These are phyloP conservation scores for Chunga burmeisteri DNA, from an alignment of 2,113 vertebrate genomes.

Conservation along the genomic window DNA sequence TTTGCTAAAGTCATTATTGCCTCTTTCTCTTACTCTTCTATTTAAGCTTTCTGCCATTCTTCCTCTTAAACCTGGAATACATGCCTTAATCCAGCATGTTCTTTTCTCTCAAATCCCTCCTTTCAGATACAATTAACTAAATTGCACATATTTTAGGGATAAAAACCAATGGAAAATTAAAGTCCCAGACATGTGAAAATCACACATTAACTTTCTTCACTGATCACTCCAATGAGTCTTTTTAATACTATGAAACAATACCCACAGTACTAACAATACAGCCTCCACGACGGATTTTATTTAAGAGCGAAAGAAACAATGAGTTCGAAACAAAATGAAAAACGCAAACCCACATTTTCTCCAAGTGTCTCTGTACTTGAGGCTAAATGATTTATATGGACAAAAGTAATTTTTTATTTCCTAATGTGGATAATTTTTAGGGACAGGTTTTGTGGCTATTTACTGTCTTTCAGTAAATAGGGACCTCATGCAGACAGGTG, in stretches of 20 bases:
- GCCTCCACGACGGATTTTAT: fast-evolving
- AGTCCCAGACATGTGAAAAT: not conserved
- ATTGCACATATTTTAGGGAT: not conserved
- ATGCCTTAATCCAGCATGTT: not conserved
- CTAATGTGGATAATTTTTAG: not conserved
- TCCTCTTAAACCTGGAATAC: not conserved
- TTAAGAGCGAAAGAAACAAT: not conserved
- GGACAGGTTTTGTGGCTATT: not conserved
- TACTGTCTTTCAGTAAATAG: not conserved
- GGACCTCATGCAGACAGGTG: not conserved
- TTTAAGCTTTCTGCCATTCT: conserved; percentile 26
- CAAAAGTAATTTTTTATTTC: not conserved
- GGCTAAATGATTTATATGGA: not conserved
- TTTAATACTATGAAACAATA: not conserved
- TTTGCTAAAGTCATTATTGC: conserved; percentile 55
- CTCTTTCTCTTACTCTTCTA: not conserved
- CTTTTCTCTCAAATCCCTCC: not conserved
- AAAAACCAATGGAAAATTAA: not conserved
- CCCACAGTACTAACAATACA: not conserved
- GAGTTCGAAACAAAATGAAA: not conserved
- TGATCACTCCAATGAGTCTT: not conserved
- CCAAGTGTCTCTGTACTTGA: not conserved
- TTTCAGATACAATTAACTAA: not conserved
- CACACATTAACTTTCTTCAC: not conserved
- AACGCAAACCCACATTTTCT: not conserved